phyloP scores from a whole-genome alignment of 2,113 vertebrate genomes.

The Emberiza fucata region DNA sequence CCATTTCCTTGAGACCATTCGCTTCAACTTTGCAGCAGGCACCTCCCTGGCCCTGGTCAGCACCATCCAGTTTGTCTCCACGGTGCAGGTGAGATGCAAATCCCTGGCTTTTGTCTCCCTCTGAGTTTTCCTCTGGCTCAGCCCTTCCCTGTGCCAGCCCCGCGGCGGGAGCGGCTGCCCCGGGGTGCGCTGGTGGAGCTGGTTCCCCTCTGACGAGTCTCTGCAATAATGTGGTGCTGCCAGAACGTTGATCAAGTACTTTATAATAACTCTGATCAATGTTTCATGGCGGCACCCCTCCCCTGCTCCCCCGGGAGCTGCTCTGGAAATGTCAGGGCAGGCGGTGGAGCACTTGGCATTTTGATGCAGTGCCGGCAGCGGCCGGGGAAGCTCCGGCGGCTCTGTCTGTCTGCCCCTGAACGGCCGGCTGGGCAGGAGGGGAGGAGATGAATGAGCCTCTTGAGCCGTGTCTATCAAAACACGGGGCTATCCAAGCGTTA shows the following conservation, averaged over 20 bases:
- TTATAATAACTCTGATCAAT: conserved; percentile 59
- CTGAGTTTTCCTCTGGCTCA: background rate
- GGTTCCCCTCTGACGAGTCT: background rate
- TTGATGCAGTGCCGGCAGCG: conserved; percentile 22
- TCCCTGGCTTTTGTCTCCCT: background rate
- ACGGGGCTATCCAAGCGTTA: conserved; percentile 5
- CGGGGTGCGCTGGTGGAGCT: background rate
- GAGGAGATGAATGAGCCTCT: conserved; percentile 62
- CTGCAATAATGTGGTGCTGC: background rate
- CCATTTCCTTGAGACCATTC: conserved; percentile 91
- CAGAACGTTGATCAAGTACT: conserved; percentile 42
- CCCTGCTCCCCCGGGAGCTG: conserved; percentile 27
- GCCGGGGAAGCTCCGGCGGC: conserved; percentile 24
- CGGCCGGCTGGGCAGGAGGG: background rate
- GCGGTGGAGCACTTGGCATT: conserved; percentile 47
- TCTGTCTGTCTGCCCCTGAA: conserved; percentile 48
- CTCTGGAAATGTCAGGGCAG: conserved; percentile 66
- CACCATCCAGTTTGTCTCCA: conserved; percentile 97
- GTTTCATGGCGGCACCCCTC: conserved; percentile 55
- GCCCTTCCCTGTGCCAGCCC: background rate
- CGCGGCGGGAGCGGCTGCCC: accelerated
- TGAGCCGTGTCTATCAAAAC: conserved; percentile 47
- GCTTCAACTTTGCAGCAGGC: conserved; percentile 84
- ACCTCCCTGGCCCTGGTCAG: conserved; percentile 89
- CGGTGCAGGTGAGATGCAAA: conserved; percentile 82